Evolutionary conservation across 2,888 invertebrate genomes (phyloP), one percentile per base, ranked within the genome.

Genomic region (Ennomos erosarius): DNA sequence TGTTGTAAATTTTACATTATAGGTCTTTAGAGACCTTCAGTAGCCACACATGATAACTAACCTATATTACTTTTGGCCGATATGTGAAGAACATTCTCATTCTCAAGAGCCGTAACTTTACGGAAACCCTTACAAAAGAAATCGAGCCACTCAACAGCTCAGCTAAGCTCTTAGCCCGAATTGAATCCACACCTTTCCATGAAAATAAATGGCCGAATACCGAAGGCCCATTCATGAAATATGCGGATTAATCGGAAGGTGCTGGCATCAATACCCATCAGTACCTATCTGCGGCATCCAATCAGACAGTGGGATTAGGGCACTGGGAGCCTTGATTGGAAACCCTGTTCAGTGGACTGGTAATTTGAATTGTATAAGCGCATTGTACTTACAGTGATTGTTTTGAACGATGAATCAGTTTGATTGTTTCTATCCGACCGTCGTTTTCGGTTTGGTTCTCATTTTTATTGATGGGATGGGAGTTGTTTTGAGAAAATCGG

Each of bases 351-450:
- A 38, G 43, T 46, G 12, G 42, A 55, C 52, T 56, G 43, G 45
- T 64, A 40, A 56, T 62, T 62, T 44, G n/a, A 51, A 59, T 62
- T 46, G 51, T 55, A 55, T 67, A 35, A 42, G 8, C 34, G 38
- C n/a, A 39, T 13, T 10, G 37, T 10, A 45, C n/a, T n/a, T n/a
- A n/a, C 39, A 9, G 34, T 55, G 33, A 42, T 54, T 54, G 54
- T 40, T 46, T 46, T 37, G 37, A 53, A 36, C 54, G 44, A 45
- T 47, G 12, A 16, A 49, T 49, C 35, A 46, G 34, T 46, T 53
- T n/a, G 33, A 53, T 55, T 35, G 13, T 11, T 40, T 33, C 4
- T 36, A 50, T 35, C 13, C 9, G n/a, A 10, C 16, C 26, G 26
- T n/a, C 43, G 43, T 33, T 43, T 43, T 26, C 10, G 26, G 43